Base-by-base conservation (phyloP, 2,113 vertebrate genomes). In the Etia nguti region DNA sequence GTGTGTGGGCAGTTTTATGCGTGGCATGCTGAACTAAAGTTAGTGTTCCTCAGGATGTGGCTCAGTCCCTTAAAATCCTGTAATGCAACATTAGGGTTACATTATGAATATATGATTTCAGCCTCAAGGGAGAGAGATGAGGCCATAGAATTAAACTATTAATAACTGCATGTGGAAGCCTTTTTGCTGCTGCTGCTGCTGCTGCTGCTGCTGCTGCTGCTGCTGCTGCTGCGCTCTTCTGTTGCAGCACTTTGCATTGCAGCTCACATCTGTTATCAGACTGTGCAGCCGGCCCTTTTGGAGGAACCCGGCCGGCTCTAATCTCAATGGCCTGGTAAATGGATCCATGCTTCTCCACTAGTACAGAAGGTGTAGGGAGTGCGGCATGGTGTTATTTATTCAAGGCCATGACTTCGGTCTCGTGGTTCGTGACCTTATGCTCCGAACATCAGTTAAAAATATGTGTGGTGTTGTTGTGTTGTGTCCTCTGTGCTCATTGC, bases 161-260 rank as follows among this genome's bases (percentile, higher is more conserved):
- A 93, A 95, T 95, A 95, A 89, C 82, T 65, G 86, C 70, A 80
- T 89, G 88, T 86, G 50, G 90, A 84, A 92, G 88, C 81, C 90
- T 75, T 62, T 65, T 83, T 85, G 48, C 75, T 88, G 87, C 56
- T 79, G 84, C 48, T 81, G 77, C 62, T 79, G 84, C 48, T 81
- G 77, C 62, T 79, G 84, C 48, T 81, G 77, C 62, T 85, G 48
- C 75, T 88, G 87, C 56, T 85, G 48, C 75, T 88, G 87, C 56
- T n/a, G n/a, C n/a, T 75, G 75, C 59, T 79, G 84, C 48, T 81
- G 77, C 62, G 81, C 65, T 83, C 83, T 57, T 87, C 85, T 92
- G 93, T 90, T 56, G 92, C 89, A 89, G 89, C 85, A 50, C 70
- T 90, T 89, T 90, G 79, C 87, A 50, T 87, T 89, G 90, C 92